Evolutionary conservation across 2,113 vertebrate species (phyloP).

Genomic region (Neodontobutis hainanensis): DNA sequence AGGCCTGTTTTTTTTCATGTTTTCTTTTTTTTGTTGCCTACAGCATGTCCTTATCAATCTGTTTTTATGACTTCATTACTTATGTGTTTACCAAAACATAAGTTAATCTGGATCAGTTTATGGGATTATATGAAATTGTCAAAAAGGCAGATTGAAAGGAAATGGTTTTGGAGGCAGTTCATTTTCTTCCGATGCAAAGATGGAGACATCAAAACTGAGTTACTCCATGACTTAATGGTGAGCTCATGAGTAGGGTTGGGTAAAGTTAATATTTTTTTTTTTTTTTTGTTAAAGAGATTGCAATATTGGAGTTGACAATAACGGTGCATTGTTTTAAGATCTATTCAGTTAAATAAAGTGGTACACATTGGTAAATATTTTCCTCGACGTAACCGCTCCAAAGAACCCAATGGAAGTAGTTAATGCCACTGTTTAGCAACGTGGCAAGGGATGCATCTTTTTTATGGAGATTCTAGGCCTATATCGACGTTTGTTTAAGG

Average conservation of each 20-base stretch:
- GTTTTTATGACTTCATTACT: constrained; percentile 21
- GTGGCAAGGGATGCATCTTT: too few species aligned
- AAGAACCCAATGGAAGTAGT: too few species aligned
- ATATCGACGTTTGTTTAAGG: too few species aligned
- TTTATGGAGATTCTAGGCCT: too few species aligned
- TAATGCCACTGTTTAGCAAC: too few species aligned
- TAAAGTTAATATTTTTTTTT: constrained; percentile 24
- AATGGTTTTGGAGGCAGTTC: constrained; percentile 50
- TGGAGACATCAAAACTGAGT: constrained; percentile 37
- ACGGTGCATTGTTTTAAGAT: too few species aligned
- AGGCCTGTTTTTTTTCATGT: constrained; percentile 48
- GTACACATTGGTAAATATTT: too few species aligned
- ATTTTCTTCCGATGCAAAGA: constrained; percentile 25
- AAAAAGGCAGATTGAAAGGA: constrained; percentile 57
- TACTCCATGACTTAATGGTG: constrained; percentile 35
- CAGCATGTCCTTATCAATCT: constrained; percentile 58
- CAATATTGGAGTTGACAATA: too few species aligned
- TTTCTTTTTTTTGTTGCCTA: constrained; percentile 38
- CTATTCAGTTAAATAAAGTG: too few species aligned
- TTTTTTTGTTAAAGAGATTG: constrained; percentile 45
- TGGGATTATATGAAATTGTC: neutral
- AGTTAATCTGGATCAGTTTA: too few species aligned
- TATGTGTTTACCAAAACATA: too few species aligned
- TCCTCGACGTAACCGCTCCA: too few species aligned
- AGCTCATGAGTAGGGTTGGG: neutral